Evolutionary conservation across 2,888 invertebrate species (phyloP).

Genomic region (Hypselothyrea guttata): DNA sequence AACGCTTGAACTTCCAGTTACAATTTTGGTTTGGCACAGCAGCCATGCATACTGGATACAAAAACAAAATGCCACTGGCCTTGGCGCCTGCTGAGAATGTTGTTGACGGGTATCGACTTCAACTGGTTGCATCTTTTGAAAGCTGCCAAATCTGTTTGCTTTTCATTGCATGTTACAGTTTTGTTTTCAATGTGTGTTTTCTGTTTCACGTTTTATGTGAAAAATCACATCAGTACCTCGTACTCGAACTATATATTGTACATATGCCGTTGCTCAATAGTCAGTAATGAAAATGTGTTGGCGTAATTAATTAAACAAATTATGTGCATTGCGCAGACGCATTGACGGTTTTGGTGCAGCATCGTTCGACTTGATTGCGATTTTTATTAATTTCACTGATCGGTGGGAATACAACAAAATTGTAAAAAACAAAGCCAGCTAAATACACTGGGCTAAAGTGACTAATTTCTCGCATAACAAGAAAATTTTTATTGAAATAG

Average conservation of each 20-base stretch:
- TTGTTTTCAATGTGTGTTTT: too few species aligned
- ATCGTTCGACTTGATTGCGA: slow-evolving; percentile 56
- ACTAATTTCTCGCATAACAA: too few species aligned
- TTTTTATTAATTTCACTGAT: slow-evolving; percentile 76
- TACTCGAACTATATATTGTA: too few species aligned
- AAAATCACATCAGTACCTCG: slow-evolving; percentile 71
- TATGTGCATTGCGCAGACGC: slow-evolving; percentile 75
- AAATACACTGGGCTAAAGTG: too few species aligned
- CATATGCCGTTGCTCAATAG: slow-evolving; percentile 51
- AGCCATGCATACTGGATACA: slow-evolving; percentile 6
- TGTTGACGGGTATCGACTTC: slow-evolving; percentile 46
- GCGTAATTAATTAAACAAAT: slow-evolving; percentile 77
- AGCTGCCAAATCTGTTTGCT: slow-evolving; percentile 64
- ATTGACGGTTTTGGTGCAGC: slow-evolving; percentile 76
- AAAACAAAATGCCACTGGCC: slow-evolving; percentile 68
- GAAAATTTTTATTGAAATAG: too few species aligned
- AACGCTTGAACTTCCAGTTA: slow-evolving; percentile 50
- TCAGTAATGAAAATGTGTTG: slow-evolving; percentile 72
- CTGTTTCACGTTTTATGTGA: slow-evolving; percentile 60
- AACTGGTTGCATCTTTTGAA: slow-evolving; percentile 63
- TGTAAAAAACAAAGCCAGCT: slow-evolving; percentile 45
- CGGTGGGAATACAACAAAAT: slow-evolving; percentile 64
- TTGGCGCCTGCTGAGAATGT: slow-evolving; percentile 75
- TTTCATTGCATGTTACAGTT: slow-evolving; percentile 70
- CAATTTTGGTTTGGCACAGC: slow-evolving; percentile 18